Percentiles rank a stretch among this genome's conserved stretches.
phyloP scores from a whole-genome alignment of 2,797 vertebrate species.

The Rachycentron canadum region DNA sequence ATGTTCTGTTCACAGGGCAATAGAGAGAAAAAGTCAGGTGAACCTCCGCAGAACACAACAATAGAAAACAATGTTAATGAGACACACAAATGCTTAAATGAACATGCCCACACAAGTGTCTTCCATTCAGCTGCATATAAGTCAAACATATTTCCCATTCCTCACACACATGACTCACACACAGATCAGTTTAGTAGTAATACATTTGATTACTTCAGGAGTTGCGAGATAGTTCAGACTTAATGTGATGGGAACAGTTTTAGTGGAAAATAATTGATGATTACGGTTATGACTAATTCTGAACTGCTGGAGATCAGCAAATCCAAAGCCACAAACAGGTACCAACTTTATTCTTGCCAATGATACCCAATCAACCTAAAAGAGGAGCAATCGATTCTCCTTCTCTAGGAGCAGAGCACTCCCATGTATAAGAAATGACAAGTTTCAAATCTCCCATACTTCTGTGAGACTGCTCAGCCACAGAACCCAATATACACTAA shows the following conservation, averaged over 20 bases:
- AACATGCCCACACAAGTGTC: background rate
- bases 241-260: background rate
- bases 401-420: too few relatives aligned
- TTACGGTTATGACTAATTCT: background rate
- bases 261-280: background rate
- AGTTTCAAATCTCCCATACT: too few relatives aligned
- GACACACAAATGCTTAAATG: background rate
- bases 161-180: background rate
- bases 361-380: too few relatives aligned
- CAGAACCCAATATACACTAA: too few relatives aligned
- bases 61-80: too few relatives aligned
- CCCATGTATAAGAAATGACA: too few relatives aligned
- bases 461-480: background rate
- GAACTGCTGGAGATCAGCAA: background rate
- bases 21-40: conserved; percentile 34
- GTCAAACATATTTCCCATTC: background rate
- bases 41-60: too few relatives aligned
- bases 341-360: too few relatives aligned
- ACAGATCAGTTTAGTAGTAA: background rate
- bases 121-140: background rate
- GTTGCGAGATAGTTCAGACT: background rate
- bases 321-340: too few relatives aligned
- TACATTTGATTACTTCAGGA: background rate
- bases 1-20: conserved; percentile 88
- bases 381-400: too few relatives aligned